These are phyloP conservation scores for Drymodes brunneopygia DNA, from an alignment of 2,113 vertebrate genomes.

Conservation along the genomic window DNA sequence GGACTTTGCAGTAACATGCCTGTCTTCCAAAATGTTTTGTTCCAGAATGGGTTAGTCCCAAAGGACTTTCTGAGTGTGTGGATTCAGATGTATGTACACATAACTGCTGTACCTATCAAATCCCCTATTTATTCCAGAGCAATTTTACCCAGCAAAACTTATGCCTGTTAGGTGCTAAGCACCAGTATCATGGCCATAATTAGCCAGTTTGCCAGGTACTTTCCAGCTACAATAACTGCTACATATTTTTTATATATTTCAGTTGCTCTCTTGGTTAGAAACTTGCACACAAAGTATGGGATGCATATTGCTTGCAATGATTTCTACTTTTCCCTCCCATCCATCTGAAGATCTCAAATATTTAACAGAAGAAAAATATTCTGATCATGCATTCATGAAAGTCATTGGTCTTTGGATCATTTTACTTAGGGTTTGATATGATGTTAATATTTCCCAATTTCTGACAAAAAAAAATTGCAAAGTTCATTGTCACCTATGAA, in stretches of 20 bases:
- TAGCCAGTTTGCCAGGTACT: not conserved
- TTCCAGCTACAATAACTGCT: not conserved
- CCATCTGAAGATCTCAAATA: not conserved
- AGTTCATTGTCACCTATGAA: not conserved
- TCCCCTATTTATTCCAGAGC: not conserved
- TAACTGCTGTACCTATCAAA: not conserved
- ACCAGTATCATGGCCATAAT: not conserved
- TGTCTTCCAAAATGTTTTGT: not conserved
- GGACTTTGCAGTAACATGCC: not conserved
- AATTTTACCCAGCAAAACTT: not conserved
- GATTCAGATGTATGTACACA: not conserved
- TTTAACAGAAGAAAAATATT: not conserved
- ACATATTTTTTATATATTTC: not conserved
- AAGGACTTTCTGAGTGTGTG: not conserved
- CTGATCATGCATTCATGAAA: not conserved
- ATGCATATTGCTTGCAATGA: fast-evolving
- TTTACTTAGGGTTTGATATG: not conserved
- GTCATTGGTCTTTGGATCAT: not conserved
- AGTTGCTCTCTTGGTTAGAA: not conserved
- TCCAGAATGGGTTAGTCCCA: not conserved
- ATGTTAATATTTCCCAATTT: not conserved
- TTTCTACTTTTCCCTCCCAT: not conserved
- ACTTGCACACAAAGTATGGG: not conserved
- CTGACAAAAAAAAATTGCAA: not conserved
- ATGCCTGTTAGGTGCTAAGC: not conserved